Base-by-base conservation (phyloP, 2,888 invertebrate species). In the Neoitamus cyanurus region DNA sequence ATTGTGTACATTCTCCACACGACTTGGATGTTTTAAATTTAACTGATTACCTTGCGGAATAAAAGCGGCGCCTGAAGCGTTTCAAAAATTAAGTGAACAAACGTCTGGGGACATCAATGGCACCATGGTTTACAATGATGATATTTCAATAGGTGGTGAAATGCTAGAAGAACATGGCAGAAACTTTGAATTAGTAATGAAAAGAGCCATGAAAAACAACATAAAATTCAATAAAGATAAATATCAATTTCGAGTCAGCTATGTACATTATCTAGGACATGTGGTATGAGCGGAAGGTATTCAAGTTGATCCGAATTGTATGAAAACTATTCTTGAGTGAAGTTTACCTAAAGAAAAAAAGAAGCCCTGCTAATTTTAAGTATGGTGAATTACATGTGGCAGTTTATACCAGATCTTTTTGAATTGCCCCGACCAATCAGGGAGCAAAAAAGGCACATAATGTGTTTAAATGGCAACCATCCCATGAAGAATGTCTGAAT, bases 331-430 rank as follows among this genome's bases (percentile, higher is more conserved):
- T 42, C n/a, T 42, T 2, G 42, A 42, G n/a, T 42, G 13, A n/a
- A 42, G n/a, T 1, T 42, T n/a, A 42, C 42, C n/a, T n/a, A 82
- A 1, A 0, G 4, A 30, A 11, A 85, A 85, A 46, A 48, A 69
- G 48, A 83, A 42, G n/a, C 68, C 84, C 58, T 86, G 11, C 30
- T 72, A 31, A 42, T 42, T 42, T n/a, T 42, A 42, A 72, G 85
- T 36, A 84, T 86, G 73, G 83, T 83, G 20, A 87, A 86, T 75
- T 87, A 86, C 85, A 58, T 86, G 36, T 77, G 85, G 58, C 86
- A 86, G 13, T 87, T 86, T 86, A 77, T 87, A 83, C 86, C 86
- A 1, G 85, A 87, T 84, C 58, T 87, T 28, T 84, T 85, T 34
- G 82, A 83, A 11, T 31, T 85, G 15, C 83, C 84, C 9, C 83